Conservation (phyloP, 2,113 vertebrate genomes). For the Hymenochirus boettgeri region DNA sequence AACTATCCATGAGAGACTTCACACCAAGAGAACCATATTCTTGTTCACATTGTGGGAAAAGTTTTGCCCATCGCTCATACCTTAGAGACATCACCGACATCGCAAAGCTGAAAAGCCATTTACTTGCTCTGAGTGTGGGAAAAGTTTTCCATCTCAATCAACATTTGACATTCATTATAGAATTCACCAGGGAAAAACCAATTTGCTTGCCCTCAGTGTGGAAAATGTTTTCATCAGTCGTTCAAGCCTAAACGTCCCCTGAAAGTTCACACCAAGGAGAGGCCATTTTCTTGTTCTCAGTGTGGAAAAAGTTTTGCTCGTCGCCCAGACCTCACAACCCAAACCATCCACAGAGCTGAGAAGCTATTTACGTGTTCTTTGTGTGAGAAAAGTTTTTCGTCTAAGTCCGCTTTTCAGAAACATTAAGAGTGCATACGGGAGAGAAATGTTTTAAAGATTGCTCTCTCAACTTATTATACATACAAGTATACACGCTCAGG, state of each 20-base stretch:
- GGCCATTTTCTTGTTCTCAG: conserved; percentile 68
- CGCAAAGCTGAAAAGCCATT: conserved; percentile 65
- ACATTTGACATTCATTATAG: conserved; percentile 69
- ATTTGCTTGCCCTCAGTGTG: conserved; percentile 68
- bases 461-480: too few relatives aligned
- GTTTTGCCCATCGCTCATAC: background rate
- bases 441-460: too few relatives aligned
- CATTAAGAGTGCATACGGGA: too few relatives aligned
- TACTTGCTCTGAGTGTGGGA: conserved; percentile 65
- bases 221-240: conserved; percentile 71
- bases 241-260: conserved; percentile 67
- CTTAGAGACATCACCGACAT: background rate
- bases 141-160: conserved; percentile 71
- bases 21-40: background rate
- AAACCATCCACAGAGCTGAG: too few relatives aligned
- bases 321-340: too few relatives aligned
- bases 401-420: too few relatives aligned
- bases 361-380: too few relatives aligned
- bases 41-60: background rate
- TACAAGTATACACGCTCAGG: too few relatives aligned
- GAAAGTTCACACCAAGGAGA: conserved; percentile 75
- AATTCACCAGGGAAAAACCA: conserved; percentile 71
- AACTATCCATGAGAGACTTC: background rate
- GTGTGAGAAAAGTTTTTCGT: too few relatives aligned
- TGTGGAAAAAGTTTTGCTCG: conserved; percentile 55